Conservation (phyloP, 1,140 invertebrate genomes). For the Drosophila rhopaloa region DNA sequence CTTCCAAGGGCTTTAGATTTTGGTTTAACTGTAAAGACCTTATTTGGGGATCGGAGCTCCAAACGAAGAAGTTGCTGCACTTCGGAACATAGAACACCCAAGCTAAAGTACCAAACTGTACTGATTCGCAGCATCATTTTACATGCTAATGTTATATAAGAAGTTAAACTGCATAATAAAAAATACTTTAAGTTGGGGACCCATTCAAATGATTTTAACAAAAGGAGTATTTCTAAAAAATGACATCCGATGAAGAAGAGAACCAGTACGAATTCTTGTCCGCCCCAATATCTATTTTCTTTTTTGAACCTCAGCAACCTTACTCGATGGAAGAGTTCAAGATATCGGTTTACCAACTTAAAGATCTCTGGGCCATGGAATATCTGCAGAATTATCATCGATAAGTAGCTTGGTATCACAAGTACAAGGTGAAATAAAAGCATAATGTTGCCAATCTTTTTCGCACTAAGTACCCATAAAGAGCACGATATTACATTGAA, state of each 20-base stretch:
- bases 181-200: no score
- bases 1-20: not conserved
- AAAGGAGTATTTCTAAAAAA: slow-evolving; percentile 7
- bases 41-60: not conserved
- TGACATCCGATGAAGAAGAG: slow-evolving; percentile 26
- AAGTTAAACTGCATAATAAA: no score
- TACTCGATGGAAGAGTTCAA: slow-evolving; percentile 24
- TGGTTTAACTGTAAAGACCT: not conserved
- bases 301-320: not conserved
- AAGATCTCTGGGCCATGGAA: slow-evolving; percentile 27
- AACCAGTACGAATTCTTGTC: slow-evolving; percentile 40
- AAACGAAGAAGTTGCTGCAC: no score
- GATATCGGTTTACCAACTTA: slow-evolving; percentile 41
- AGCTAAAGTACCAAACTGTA: not conserved
- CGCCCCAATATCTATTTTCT: slow-evolving; percentile 29
- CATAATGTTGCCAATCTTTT: not conserved
- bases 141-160: not conserved
- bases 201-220: not conserved
- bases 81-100: not conserved
- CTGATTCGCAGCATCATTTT: no score
- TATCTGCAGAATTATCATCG: slow-evolving; percentile 41
- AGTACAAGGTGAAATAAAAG: not conserved
- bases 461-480: no score
- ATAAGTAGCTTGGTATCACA: slow-evolving; percentile 1
- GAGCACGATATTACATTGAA: no score